Evolutionary conservation across 2,113 vertebrate species (phyloP).

Genomic region (Plotosus lineatus): DNA sequence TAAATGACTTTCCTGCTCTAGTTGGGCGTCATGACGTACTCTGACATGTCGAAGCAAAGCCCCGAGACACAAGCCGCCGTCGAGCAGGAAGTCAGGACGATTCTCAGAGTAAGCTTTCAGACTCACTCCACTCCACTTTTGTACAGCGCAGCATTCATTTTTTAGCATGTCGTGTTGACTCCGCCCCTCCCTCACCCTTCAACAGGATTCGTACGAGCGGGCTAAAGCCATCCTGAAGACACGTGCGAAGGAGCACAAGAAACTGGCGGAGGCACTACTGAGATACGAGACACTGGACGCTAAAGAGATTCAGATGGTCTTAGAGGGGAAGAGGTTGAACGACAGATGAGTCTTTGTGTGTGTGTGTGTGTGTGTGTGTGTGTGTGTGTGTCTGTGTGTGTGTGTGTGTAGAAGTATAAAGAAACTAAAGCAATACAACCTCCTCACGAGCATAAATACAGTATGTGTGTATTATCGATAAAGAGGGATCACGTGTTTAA

Average conservation of each 20-base stretch:
- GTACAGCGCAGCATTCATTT: no score
- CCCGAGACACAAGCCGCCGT: conserved; percentile 96
- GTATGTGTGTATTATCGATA: not conserved
- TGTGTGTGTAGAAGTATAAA: conserved; percentile 33
- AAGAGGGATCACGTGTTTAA: not conserved
- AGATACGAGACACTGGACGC: conserved; percentile 94
- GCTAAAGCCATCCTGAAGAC: conserved; percentile 89
- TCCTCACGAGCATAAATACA: conserved; percentile 10
- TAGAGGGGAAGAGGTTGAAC: conserved; percentile 90
- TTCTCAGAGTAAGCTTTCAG: conserved; percentile 79
- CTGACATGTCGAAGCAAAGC: conserved; percentile 82
- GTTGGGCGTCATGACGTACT: conserved; percentile 98
- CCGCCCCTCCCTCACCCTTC: not conserved
- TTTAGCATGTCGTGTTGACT: not conserved
- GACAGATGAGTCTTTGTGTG: conserved; percentile 77
- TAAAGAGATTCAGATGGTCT: conserved; percentile 94
- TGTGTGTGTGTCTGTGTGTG: not conserved
- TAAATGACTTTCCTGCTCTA: conserved; percentile 50
- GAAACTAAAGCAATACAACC: conserved; percentile 19
- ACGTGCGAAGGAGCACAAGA: conserved; percentile 92
- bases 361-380: not conserved
- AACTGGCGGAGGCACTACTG: conserved; percentile 91
- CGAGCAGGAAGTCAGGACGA: conserved; percentile 89
- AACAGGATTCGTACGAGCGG: conserved; percentile 93
- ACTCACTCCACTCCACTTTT: not conserved